phyloP scores from a whole-genome alignment of 2,113 vertebrate species.

The Alectura lathami region DNA sequence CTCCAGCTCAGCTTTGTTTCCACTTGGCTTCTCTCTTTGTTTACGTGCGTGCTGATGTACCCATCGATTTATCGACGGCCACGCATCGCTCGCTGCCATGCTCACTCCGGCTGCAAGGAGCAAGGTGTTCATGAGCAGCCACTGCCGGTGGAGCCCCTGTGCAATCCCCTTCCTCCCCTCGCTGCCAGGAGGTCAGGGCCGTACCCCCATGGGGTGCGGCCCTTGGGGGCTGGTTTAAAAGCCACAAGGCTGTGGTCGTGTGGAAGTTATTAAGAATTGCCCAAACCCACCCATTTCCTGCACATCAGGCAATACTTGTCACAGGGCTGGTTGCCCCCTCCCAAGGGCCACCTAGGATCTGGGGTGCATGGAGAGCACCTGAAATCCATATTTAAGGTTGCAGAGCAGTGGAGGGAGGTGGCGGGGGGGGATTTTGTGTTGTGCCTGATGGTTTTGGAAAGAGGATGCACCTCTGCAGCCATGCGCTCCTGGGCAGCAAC shows the following conservation, averaged over 20 bases:
- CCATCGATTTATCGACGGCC: background rate
- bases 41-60: background rate
- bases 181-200: background rate
- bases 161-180: background rate
- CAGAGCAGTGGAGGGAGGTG: background rate
- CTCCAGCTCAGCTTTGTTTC: accelerated
- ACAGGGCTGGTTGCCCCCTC: background rate
- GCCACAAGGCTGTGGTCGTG: background rate
- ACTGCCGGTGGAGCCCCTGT: background rate
- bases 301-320: background rate
- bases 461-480: background rate
- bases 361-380: background rate
- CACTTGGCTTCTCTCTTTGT: background rate
- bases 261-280: background rate
- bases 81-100: background rate
- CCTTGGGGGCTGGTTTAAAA: background rate
- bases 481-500: background rate
- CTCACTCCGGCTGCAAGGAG: background rate
- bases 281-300: background rate
- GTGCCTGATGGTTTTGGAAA: accelerated
- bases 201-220: background rate
- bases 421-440: background rate
- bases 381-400: background rate
- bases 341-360: background rate
- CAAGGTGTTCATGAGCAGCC: background rate